Evolutionary conservation across 2,888 invertebrate genomes (phyloP).

Genomic region (Macrophya alboannulata): DNA sequence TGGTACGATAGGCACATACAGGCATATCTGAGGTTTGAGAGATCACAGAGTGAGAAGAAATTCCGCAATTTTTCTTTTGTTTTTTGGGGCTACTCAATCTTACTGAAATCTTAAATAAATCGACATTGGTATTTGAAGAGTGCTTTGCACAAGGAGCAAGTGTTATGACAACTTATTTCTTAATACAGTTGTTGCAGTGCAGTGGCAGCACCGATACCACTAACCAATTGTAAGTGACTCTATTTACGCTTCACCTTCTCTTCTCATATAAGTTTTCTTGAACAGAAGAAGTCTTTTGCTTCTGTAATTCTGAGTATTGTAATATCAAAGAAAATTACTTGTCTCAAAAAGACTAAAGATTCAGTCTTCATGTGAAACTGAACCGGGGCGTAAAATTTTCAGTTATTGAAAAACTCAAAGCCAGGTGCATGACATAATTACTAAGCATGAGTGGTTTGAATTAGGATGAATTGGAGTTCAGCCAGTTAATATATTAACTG

Average conservation of each 20-base stretch:
- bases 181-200: background rate
- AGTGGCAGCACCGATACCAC: background rate
- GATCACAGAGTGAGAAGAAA: background rate
- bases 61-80: background rate
- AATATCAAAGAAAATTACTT: background rate
- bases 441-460: background rate
- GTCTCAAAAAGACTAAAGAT: background rate
- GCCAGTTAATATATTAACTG: slow-evolving; percentile 31
- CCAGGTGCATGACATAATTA: slow-evolving; percentile 11
- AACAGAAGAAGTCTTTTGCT: background rate
- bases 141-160: background rate
- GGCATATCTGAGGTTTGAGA: background rate
- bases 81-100: background rate
- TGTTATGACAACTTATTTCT: background rate
- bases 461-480: background rate
- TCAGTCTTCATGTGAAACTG: background rate
- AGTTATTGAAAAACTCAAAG: background rate
- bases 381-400: background rate
- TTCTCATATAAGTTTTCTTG: background rate
- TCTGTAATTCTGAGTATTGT: background rate
- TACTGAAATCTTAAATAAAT: background rate
- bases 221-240: background rate
- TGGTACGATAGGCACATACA: background rate
- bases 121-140: background rate
- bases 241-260: background rate